A percentile compares a stretch with the other conserved stretches of the same genome.
Conservation (phyloP, 2,888 invertebrate genomes). For the Diplazon laetatorius region DNA sequence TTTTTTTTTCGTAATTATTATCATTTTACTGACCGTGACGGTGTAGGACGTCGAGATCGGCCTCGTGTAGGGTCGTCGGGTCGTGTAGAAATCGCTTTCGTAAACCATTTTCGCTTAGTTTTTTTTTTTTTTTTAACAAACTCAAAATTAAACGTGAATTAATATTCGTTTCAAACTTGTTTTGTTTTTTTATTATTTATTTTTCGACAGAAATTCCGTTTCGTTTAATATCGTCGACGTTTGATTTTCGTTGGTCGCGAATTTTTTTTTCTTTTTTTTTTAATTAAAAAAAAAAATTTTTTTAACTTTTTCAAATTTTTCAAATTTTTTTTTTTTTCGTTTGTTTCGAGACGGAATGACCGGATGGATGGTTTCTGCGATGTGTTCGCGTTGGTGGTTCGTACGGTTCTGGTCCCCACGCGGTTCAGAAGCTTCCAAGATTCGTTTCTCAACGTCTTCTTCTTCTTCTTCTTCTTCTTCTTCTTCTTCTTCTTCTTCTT, state of each 20-base stretch:
- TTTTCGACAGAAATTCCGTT: no score
- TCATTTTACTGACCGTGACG: slow-evolving; percentile 89
- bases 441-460: slow-evolving; percentile 59
- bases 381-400: slow-evolving; percentile 80
- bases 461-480: slow-evolving; percentile 23
- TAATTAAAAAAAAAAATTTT: no score
- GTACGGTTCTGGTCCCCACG: slow-evolving; percentile 77
- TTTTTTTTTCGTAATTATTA: slow-evolving; percentile 26
- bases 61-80: slow-evolving; percentile 92
- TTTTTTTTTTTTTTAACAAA: background rate
- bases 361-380: no score
- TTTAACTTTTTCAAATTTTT: slow-evolving; percentile 54
- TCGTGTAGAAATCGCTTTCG: slow-evolving; percentile 96
- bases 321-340: slow-evolving; percentile 51
- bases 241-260: no score
- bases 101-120: slow-evolving; percentile 89
- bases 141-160: no score
- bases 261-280: no score
- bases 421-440: slow-evolving; percentile 60
- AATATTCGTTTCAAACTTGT: no score
- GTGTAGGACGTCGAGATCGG: slow-evolving; percentile 89
- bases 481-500: slow-evolving; percentile 12
- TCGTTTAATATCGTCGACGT: no score
- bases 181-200: no score
- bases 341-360: no score